Percentiles rank a stretch among this genome's conserved stretches.
phyloP scores from a whole-genome alignment of 2,797 vertebrate genomes.

The Chaetodon trifasciatus region DNA sequence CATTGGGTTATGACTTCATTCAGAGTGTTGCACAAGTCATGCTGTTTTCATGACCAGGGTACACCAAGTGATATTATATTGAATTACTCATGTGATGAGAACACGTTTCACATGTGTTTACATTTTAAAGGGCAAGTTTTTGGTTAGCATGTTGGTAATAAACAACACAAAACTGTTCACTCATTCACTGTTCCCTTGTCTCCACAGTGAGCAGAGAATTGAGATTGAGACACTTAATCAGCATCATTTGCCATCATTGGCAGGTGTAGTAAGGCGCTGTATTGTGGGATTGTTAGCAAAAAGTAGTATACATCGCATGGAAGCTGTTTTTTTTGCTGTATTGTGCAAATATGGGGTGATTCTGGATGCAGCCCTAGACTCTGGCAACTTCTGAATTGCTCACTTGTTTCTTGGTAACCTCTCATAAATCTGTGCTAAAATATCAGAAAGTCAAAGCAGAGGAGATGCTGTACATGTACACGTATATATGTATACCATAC shows the following conservation, averaged over 20 bases:
- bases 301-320: background rate
- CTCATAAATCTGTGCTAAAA: background rate
- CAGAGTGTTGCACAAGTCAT: slow-evolving; percentile 16
- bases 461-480: background rate
- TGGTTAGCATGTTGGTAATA: background rate
- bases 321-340: too few species aligned
- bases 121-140: background rate
- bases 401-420: background rate
- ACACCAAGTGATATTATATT: background rate
- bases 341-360: background rate
- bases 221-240: background rate
- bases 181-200: background rate
- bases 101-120: slow-evolving; percentile 4
- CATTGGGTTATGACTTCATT: slow-evolving; percentile 22
- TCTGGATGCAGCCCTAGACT: background rate
- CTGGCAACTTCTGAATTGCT: background rate
- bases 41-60: slow-evolving; percentile 9
- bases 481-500: background rate
- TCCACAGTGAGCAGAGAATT: background rate
- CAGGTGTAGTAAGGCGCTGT: too few species aligned
- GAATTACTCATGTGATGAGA: background rate
- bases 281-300: background rate
- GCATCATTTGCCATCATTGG: background rate
- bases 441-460: background rate
- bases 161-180: background rate